A percentile compares a stretch with the other conserved stretches of the same genome.
These are phyloP conservation scores for Felis chaus DNA, from an alignment of 2,113 vertebrate genomes.

Conservation along the genomic window DNA sequence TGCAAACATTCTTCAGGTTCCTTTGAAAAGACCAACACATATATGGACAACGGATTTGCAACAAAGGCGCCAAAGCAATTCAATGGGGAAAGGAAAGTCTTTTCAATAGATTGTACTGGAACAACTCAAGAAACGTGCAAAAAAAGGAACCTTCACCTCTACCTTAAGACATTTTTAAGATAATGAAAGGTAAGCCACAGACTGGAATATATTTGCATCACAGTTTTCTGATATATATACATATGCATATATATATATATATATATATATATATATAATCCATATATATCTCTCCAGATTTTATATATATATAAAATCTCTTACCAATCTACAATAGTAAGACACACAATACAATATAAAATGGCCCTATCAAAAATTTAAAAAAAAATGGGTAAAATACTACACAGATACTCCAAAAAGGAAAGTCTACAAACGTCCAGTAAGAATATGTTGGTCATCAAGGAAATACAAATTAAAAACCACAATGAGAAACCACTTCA, in stretches of 20 bases:
- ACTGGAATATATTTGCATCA: background rate
- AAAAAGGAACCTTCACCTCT: background rate
- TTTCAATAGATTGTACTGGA: background rate
- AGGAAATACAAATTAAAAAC: background rate
- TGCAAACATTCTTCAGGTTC: background rate
- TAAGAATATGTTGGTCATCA: background rate
- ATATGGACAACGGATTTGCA: background rate
- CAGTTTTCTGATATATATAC: background rate
- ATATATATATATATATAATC: no score
- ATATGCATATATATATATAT: no score
- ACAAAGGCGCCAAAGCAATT: background rate
- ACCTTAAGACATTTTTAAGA: background rate
- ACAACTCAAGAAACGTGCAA: background rate
- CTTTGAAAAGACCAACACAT: background rate
- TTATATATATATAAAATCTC: background rate
- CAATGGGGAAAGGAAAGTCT: background rate
- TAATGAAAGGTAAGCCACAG: background rate
- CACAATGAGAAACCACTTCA: background rate
- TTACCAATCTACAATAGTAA: background rate
- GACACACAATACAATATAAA: background rate
- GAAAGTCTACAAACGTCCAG: background rate
- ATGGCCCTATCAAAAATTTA: background rate
- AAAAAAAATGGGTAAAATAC: background rate
- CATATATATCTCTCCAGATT: background rate
- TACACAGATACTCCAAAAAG: background rate